phyloP scores from a whole-genome alignment of 2,888 invertebrate species.

The Erannis defoliaria region DNA sequence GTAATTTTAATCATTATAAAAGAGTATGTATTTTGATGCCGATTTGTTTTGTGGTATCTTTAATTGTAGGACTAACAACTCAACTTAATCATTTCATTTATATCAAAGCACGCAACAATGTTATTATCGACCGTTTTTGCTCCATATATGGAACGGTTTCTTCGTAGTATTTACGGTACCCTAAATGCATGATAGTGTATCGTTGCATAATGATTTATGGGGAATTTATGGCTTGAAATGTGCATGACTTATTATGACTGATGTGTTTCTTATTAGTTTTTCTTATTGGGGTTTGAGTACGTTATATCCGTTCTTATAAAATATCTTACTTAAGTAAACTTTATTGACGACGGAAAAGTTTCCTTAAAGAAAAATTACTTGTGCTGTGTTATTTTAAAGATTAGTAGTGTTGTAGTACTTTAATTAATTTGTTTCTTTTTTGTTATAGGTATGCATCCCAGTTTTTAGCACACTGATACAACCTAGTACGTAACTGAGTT shows the following conservation, averaged over 20 bases:
- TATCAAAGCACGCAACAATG: too few relatives aligned
- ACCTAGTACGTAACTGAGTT: neutral
- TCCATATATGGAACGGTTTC: neutral
- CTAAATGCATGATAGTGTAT: constrained; percentile 48
- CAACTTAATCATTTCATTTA: too few relatives aligned
- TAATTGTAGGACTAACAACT: too few relatives aligned
- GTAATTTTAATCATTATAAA: too few relatives aligned
- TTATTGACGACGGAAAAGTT: neutral
- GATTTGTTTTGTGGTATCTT: too few relatives aligned
- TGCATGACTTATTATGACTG: constrained; percentile 41
- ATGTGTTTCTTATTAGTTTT: constrained; percentile 39
- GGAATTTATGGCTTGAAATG: constrained; percentile 46
- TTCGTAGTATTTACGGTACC: constrained; percentile 14
- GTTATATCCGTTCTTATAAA: too few relatives aligned
- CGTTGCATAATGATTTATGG: constrained; percentile 68
- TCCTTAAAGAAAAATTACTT: neutral
- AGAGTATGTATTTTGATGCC: too few relatives aligned
- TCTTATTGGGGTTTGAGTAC: too few relatives aligned
- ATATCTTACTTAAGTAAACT: neutral
- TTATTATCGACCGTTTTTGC: too few relatives aligned
- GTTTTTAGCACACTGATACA: neutral
- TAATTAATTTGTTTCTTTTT: constrained; percentile 34
- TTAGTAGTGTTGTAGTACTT: too few relatives aligned
- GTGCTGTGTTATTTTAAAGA: too few relatives aligned
- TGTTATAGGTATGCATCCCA: constrained; percentile 67